Base-by-base conservation (phyloP, 2,888 invertebrate species). In the Tenthredo distinguenda region DNA sequence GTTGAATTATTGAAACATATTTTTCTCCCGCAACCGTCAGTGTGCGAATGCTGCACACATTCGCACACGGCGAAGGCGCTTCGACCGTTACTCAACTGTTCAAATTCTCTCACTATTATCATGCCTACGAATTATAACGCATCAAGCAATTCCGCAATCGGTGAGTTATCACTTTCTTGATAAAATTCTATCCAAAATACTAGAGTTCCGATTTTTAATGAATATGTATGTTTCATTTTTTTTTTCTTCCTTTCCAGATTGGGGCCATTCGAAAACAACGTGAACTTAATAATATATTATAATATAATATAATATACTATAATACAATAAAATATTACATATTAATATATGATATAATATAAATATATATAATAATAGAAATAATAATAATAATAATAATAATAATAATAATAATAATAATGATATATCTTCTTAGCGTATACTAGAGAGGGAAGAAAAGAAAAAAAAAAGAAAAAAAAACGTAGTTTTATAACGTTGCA, bases 241-340 rank as follows among this genome's bases (percentile, higher is more conserved):
- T 40, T n/a, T n/a, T 43, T 31, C 47, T 55, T 87, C 74, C 86
- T 37, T 91, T 91, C 15, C 90, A 92, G 92, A 91, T 92, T 91
- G 93, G 93, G 93, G 93, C 93, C 93, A 93, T 91, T 92, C 89
- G 89, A 91, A 91, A 90, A 91, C 91, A 92, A 91, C 90, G 91
- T 91, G 89, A 91, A 90, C 88, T 91, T 92, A 92, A 90, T 91
- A 91, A 90, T 88, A 81, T 84, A 87, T 47, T 65, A 65, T 83
- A 83, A 50, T 55, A 77, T 21, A 55, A 31, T 15, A 79, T 58
- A 58, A 58, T 79, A 79, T 31, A 47, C 50, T 21, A 76, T 1
- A 12, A 26, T 26, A 74, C 0, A 76, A 71, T 18, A 81, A 5
- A 62, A 62, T 34, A 81, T 12, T 15, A 47, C 15, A 47, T 47